Conservation (phyloP, 2,888 invertebrate species). For the Pristionchus maxplancki region DNA sequence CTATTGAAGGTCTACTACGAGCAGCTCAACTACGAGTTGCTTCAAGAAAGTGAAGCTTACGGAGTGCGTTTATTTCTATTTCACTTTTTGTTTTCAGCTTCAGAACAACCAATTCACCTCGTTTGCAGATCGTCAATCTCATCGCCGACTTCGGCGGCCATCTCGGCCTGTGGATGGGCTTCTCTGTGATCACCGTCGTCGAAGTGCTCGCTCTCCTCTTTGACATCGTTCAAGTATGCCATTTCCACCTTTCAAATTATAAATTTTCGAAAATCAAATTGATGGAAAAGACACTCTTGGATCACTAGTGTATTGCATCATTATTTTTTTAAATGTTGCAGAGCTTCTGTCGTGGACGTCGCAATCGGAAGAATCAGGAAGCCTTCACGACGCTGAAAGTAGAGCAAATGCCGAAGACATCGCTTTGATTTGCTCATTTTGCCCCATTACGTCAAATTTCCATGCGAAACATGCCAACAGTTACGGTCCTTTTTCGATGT, state of each 20-base stretch:
- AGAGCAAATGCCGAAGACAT: not conserved
- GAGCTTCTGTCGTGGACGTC: not conserved
- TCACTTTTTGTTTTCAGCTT: not conserved
- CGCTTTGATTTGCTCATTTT: not conserved
- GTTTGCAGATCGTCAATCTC: constrained; percentile 60
- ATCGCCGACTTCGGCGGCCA: constrained; percentile 72
- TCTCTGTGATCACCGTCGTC: constrained; percentile 74
- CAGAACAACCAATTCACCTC: not conserved
- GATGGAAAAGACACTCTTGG: too few species aligned
- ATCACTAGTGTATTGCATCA: too few species aligned
- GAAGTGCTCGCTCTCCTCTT: constrained; percentile 70
- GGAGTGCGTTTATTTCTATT: constrained; percentile 52
- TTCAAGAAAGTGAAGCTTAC: constrained; percentile 68
- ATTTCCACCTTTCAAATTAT: too few species aligned
- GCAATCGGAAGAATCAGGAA: not conserved
- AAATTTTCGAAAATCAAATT: not conserved
- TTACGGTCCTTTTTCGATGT: not conserved
- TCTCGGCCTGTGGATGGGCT: constrained; percentile 70
- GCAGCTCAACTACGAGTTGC: constrained; percentile 68
- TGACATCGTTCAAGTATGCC: constrained; percentile 51
- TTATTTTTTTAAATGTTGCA: too few species aligned
- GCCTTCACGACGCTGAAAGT: not conserved
- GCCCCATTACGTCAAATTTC: too few species aligned
- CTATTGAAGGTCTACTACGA: constrained; percentile 63
- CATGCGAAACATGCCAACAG: not conserved